Percentiles rank a stretch among this genome's conserved stretches.
phyloP scores from a whole-genome alignment of 2,888 invertebrate species.

The Trichacis sp. region DNA sequence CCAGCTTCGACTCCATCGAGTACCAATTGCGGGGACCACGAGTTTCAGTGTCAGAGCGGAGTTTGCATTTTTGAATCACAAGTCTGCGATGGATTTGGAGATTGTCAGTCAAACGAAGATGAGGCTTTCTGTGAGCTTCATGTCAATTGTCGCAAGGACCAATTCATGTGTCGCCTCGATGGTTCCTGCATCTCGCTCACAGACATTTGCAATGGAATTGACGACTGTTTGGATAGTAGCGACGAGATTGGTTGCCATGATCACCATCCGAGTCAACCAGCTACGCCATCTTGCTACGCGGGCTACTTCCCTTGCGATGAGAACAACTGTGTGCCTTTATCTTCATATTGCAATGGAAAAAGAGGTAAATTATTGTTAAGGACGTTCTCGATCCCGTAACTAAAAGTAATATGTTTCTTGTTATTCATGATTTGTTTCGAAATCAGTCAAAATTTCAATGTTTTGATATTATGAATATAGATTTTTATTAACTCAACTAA shows the following conservation, averaged over 20 bases:
- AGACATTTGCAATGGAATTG: constrained; percentile 70
- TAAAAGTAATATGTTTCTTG: too few species aligned
- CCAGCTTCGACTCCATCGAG: constrained; percentile 47
- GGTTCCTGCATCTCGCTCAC: constrained; percentile 73
- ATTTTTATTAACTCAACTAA: too few species aligned
- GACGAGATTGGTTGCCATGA: constrained; percentile 71
- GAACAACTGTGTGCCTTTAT: constrained; percentile 74
- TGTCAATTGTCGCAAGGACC: constrained; percentile 64
- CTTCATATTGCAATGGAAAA: constrained; percentile 76
- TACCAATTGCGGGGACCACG: constrained; percentile 71
- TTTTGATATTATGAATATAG: too few species aligned
- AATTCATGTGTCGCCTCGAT: constrained; percentile 75
- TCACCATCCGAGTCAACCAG: constrained; percentile 59
- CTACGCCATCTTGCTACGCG: constrained; percentile 69
- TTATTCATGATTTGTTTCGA: too few species aligned
- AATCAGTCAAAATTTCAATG: too few species aligned
- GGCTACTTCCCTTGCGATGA: constrained; percentile 75
- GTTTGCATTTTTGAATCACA: constrained; percentile 74
- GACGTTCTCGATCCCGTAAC: too few species aligned
- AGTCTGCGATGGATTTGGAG: constrained; percentile 75
- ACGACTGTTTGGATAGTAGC: constrained; percentile 72
- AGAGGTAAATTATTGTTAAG: too few species aligned
- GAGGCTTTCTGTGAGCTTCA: constrained; percentile 71
- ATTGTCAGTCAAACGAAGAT: constrained; percentile 75
- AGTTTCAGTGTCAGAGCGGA: constrained; percentile 73